Evolutionary conservation across 2,888 invertebrate species (phyloP).

Genomic region (Pheosia gnoma): DNA sequence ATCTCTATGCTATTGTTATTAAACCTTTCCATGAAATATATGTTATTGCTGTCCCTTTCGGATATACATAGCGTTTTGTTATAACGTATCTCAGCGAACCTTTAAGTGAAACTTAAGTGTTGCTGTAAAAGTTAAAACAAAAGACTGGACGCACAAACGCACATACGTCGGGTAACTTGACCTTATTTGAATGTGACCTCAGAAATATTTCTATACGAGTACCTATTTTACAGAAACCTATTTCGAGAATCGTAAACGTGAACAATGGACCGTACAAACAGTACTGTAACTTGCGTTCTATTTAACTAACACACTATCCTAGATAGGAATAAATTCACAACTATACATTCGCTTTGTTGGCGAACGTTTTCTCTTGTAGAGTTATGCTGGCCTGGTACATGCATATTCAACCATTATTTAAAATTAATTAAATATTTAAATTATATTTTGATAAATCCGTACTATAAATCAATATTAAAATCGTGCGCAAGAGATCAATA

Average conservation of each 20-base stretch:
- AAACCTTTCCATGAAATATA: no score
- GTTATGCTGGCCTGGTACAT: constrained; percentile 24
- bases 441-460: no score
- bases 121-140: not conserved
- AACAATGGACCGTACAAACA: constrained; percentile 37
- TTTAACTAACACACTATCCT: constrained; percentile 22
- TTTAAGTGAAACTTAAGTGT: no score
- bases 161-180: constrained; percentile 17
- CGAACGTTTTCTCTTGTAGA: constrained; percentile 9
- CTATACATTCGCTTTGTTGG: constrained; percentile 30
- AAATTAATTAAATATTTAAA: no score
- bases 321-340: constrained; percentile 31
- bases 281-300: constrained; percentile 27
- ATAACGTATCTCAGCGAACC: no score
- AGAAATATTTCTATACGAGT: constrained; percentile 17
- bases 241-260: constrained; percentile 26
- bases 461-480: no score
- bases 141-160: not conserved
- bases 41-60: no score
- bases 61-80: no score
- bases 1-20: no score
- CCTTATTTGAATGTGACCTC: constrained; percentile 19
- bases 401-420: constrained; percentile 10
- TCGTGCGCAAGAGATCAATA: no score
- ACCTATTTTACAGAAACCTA: constrained; percentile 20